Percentiles rank a stretch among this genome's conserved stretches.
These are phyloP conservation scores for Holacanthus passer DNA, from an alignment of 2,113 vertebrate species.

Conservation along the genomic window DNA sequence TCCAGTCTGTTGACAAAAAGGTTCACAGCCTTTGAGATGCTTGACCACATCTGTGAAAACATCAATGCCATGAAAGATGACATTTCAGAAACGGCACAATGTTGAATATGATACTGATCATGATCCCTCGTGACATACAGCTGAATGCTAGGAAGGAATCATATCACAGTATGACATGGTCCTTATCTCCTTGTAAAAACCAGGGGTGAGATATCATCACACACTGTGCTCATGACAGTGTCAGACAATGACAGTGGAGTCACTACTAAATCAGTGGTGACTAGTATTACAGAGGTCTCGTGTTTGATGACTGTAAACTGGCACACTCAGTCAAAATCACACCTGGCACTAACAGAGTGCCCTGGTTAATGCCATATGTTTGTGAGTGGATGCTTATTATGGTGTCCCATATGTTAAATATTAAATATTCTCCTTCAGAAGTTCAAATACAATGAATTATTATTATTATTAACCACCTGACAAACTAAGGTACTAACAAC, in stretches of 20 bases:
- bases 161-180: neutral
- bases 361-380: neutral
- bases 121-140: neutral
- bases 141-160: neutral
- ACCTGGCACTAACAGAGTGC: neutral
- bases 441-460: neutral
- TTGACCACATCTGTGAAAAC: conserved; percentile 14
- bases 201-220: neutral
- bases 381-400: neutral
- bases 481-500: neutral
- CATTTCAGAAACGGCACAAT: conserved; percentile 16
- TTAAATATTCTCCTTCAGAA: neutral
- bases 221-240: neutral
- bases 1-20: conserved; percentile 41
- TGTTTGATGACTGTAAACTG: neutral
- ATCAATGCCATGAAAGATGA: conserved; percentile 9
- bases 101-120: neutral
- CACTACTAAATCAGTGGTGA: neutral
- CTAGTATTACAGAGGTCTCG: neutral
- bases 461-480: neutral
- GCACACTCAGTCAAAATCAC: neutral
- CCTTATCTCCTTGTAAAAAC: neutral
- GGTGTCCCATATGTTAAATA: neutral
- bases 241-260: neutral
- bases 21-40: conserved; percentile 4